phyloP scores from a whole-genome alignment of 2,888 invertebrate genomes.

The Dryobota labecula region DNA sequence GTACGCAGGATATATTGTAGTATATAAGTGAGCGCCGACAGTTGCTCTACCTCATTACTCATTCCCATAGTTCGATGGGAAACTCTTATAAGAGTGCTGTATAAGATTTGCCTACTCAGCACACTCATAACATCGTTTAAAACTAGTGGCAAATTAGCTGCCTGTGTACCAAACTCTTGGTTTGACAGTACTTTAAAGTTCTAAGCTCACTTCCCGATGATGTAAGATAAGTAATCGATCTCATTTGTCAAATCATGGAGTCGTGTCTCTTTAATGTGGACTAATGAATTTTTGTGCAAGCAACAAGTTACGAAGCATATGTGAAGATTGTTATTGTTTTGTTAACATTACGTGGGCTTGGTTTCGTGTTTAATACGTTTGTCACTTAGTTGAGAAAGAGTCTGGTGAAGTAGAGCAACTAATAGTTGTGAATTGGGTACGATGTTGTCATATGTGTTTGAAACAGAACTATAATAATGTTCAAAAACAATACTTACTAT shows the following conservation, averaged over 20 bases:
- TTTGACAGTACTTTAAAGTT: slow-evolving; percentile 33
- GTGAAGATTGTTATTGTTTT: slow-evolving; percentile 45
- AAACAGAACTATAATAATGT: background rate
- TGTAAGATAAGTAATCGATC: slow-evolving; percentile 72
- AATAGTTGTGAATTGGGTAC: slow-evolving; percentile 23
- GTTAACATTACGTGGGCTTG: slow-evolving; percentile 46
- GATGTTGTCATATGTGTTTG: background rate
- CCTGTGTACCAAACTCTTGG: background rate
- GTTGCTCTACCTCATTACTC: background rate
- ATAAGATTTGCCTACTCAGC: background rate
- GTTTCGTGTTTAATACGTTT: slow-evolving; percentile 36
- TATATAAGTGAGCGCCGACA: background rate
- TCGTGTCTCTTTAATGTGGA: slow-evolving; percentile 61
- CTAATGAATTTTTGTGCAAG: slow-evolving; percentile 65
- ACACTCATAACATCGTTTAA: no score
- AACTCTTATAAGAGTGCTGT: background rate
- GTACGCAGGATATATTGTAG: background rate
- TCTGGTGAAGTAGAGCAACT: slow-evolving; percentile 33
- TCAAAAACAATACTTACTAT: no score
- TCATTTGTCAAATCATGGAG: slow-evolving; percentile 74
- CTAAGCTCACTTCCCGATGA: slow-evolving; percentile 68
- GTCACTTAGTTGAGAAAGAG: slow-evolving; percentile 55
- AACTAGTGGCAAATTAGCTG: no score
- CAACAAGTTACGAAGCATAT: slow-evolving; percentile 38
- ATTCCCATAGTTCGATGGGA: background rate